These are phyloP conservation scores for Neotoxoptera formosana DNA, from an alignment of 1,140 invertebrate species.

Conservation along the genomic window DNA sequence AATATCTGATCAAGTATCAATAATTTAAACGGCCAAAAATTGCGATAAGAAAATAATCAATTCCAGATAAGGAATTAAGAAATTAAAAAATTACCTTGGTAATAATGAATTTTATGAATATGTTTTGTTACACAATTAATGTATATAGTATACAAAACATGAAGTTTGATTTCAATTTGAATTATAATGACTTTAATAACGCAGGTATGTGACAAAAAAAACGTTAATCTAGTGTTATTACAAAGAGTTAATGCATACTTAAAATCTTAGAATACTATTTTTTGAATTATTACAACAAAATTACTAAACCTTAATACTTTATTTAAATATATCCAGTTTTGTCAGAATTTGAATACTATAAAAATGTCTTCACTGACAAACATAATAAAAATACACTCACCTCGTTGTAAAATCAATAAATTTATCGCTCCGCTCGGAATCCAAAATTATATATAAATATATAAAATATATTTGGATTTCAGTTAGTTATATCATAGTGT, in stretches of 20 bases:
- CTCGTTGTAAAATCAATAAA: not conserved
- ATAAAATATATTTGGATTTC: not conserved
- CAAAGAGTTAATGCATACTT: not conserved
- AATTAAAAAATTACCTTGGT: too few relatives aligned
- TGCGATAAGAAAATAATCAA: too few relatives aligned
- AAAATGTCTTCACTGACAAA: not conserved
- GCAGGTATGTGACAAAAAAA: too few relatives aligned
- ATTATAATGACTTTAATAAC: too few relatives aligned
- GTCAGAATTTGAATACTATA: not conserved
- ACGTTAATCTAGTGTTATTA: not conserved
- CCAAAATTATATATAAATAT: not conserved
- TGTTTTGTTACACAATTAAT: too few relatives aligned
- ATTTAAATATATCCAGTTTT: not conserved
- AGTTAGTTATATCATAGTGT: not conserved
- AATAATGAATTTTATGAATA: too few relatives aligned
- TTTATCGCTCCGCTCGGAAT: not conserved
- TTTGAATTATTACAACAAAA: not conserved
- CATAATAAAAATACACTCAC: not conserved
- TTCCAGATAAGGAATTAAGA: too few relatives aligned
- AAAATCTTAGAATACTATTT: not conserved
- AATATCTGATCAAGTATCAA: too few relatives aligned
- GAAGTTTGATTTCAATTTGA: too few relatives aligned
- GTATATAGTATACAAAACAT: too few relatives aligned
- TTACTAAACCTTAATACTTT: not conserved
- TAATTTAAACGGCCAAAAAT: too few relatives aligned